Base-by-base conservation (phyloP, 2,113 vertebrate species). In the Lethenteron reissneri region DNA sequence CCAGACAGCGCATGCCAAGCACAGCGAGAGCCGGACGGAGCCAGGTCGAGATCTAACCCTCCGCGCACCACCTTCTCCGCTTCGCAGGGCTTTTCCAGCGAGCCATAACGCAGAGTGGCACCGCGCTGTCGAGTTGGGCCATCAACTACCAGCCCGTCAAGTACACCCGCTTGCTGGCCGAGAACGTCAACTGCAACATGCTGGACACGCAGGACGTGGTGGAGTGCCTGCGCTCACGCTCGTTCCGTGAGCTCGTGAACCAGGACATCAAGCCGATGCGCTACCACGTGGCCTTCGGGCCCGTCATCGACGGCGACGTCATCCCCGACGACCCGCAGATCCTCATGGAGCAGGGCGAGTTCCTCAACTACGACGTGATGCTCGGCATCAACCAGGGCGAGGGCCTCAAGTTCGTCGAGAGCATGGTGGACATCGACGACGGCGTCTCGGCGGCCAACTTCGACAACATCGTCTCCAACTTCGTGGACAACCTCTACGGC, bases 311-410 rank as follows among this genome's bases (percentile, higher is more conserved):
- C 0, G 94, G 94, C 1, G 94, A 99, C 9, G 94, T 99, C 72
- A 97, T 99, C 78, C 94, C 94, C 0, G 94, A 99, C 1, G 94
- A 99, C 79, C 94, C 94, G 0, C 92, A 99, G 81, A 97, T 99
- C 77, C 83, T 99, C 71, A 99, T 99, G 94, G 92, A 99, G 76
- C 94, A 99, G 81, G 94, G 94, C 25, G 94, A 99, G 81, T 99
- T 99, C 75, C 90, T 99, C 75, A 99, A 99, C 80, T 99, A 99
- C 0, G 94, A 99, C 78, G 97, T 99, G 78, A 99, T 99, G 94
- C 81, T 99, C 74, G 94, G 94, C 8, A 90, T 99, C 77, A 99
- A 99, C 80, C 94, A 99, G 78, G 94, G 92, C 0, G 94, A 99
- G 78, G 94, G 94, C 3, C 84, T 99, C 76, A 91, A 95, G 68